phyloP scores from a whole-genome alignment of 2,797 vertebrate genomes.

The Periparus ater region DNA sequence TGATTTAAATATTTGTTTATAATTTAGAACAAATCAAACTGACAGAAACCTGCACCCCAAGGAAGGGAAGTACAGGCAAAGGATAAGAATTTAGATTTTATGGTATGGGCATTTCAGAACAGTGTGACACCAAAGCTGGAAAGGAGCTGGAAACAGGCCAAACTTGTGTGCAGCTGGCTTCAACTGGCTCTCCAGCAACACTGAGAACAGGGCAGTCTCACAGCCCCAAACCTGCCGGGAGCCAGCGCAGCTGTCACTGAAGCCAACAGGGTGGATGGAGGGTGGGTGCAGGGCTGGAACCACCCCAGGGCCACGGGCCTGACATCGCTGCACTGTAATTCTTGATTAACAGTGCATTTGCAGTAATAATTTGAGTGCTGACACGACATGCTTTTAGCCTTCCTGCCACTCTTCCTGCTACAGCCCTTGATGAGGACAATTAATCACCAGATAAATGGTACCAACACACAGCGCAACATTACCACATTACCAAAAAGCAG shows the following conservation, averaged over 20 bases:
- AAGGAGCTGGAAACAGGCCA: neutral
- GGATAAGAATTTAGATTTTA: neutral
- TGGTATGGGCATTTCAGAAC: neutral
- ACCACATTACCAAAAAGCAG: neutral
- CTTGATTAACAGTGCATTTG: neutral
- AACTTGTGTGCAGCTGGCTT: neutral
- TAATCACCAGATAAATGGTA: neutral
- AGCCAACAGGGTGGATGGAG: neutral
- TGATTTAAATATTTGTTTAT: neutral
- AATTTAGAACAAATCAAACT: neutral
- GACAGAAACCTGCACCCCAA: neutral
- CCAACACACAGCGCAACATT: fast-evolving
- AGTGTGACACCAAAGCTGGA: neutral
- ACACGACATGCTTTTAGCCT: neutral
- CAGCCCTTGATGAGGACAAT: neutral
- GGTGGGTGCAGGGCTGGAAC: neutral
- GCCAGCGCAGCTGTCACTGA: neutral
- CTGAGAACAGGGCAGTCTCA: neutral
- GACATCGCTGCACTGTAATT: neutral
- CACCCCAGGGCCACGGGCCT: neutral
- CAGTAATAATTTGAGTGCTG: neutral
- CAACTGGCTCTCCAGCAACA: neutral
- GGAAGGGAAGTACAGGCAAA: neutral
- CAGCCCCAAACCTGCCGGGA: fast-evolving
- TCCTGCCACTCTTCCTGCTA: neutral